Base-by-base conservation (phyloP, 1,140 invertebrate genomes). In the Rhagoletis zephyria region DNA sequence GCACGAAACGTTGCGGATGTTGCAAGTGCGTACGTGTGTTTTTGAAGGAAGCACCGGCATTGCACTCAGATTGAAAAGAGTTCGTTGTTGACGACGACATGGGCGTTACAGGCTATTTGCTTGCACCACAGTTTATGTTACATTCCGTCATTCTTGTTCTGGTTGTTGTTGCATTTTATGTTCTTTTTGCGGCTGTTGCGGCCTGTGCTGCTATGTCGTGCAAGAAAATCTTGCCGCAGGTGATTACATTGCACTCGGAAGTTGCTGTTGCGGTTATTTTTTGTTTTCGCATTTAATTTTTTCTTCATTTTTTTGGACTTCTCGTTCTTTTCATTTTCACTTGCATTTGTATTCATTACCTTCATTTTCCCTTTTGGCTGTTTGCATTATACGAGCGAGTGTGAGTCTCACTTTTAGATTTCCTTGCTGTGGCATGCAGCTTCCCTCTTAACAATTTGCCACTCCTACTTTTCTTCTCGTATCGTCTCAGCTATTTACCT, bases 211-310 rank as follows among this genome's bases (percentile, higher is more conserved):
- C 51, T 48, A 70, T 59, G 67, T 87, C 65, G 67, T 70, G 86
- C 40, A 77, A 74, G 59, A 16, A 77, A 87, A 87, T 81, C 48
- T 87, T 61, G 86, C 86, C 86, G 86, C 86, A 61, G 61, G 86
- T 87, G 65, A 87, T 87, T 87, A 87, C 86, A 87, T 87, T 87
- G 86, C 86, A 87, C 86, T 87, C 86, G 86, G 67, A 87, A 77
- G 67, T 77, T 60, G 67, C 40, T 87, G 51, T 40, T 67, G 51
- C 65, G 63, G 42, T 87, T 87, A 56, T 70, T 67, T 87, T 74
- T 56, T 59, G 3, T 74, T 48, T 74, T 74, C 59, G 16, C 14
- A 56, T 81, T 19, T 16, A 4, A 74, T 74, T 74, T 48, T 16
- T 4, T 74, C 45, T 74, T 74, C 12, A 16, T 56, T 81, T 81